Evolutionary conservation across 2,888 invertebrate genomes (phyloP).

Genomic region (Eustalomyia histrio): DNA sequence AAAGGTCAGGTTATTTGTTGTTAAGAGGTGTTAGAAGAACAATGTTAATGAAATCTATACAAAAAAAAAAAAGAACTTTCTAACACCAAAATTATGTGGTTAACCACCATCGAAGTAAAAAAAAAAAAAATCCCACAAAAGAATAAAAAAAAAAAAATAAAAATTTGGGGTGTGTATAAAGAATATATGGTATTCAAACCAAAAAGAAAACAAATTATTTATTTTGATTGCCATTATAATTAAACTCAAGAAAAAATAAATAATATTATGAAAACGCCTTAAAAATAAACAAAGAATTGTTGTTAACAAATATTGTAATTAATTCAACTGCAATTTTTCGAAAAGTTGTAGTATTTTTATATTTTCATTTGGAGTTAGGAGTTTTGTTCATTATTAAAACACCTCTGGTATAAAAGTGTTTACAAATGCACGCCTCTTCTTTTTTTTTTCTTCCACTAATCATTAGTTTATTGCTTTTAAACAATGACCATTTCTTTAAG

Average conservation of each 20-base stretch:
- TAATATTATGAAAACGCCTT: background rate
- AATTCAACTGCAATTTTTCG: background rate
- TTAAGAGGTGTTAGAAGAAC: constrained; percentile 34
- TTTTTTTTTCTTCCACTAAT: background rate
- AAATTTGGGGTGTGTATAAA: background rate
- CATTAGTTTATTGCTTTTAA: background rate
- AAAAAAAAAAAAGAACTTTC: background rate
- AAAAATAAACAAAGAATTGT: background rate
- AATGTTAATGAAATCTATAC: constrained; percentile 12
- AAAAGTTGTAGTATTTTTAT: background rate
- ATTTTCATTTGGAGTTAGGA: background rate
- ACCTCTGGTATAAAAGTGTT: constrained; percentile 2
- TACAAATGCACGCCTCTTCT: background rate
- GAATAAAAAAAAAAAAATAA: background rate
- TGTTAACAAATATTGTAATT: background rate
- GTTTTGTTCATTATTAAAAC: background rate
- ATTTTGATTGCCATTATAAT: constrained; percentile 31
- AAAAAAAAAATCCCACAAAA: background rate
- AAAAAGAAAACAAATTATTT: constrained; percentile 22
- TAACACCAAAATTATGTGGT: background rate
- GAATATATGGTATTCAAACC: background rate
- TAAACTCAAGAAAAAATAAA: background rate
- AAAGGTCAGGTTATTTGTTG: constrained; percentile 44
- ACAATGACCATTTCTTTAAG: background rate
- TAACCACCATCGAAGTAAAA: background rate